Percentiles rank a stretch among this genome's conserved stretches.
These are phyloP conservation scores for Oreochromis aureus DNA, from an alignment of 2,113 vertebrate genomes.

Conservation along the genomic window DNA sequence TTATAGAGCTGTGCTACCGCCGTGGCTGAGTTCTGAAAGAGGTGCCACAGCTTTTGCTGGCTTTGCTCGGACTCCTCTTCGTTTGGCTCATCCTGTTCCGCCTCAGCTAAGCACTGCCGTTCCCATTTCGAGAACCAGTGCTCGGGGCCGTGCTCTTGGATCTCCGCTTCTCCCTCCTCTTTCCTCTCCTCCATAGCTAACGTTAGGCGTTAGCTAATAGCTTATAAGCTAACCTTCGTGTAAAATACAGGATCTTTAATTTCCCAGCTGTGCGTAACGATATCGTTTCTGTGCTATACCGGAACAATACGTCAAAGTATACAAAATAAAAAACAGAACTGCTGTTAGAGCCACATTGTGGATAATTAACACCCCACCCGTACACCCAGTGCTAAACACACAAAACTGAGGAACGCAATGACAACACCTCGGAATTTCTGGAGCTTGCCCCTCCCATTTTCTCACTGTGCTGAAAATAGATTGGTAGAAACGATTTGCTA, in stretches of 20 bases:
- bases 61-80: conserved; percentile 86
- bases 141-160: conserved; percentile 95
- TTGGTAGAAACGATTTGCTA: background rate
- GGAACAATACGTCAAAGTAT: background rate
- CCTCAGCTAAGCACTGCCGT: conserved; percentile 91
- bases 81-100: conserved; percentile 82
- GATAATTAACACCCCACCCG: background rate
- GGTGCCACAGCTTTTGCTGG: conserved; percentile 93
- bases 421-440: conserved; percentile 72
- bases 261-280: background rate
- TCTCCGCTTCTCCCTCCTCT: conserved; percentile 90
- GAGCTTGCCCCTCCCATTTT: conserved; percentile 30
- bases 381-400: conserved; percentile 27
- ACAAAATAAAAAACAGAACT: background rate
- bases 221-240: conserved; percentile 6
- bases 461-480: background rate
- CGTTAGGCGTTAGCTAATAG: conserved; percentile 31
- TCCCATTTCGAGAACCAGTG: conserved; percentile 98
- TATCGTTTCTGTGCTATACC: background rate
- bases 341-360: conserved; percentile 47
- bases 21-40: conserved; percentile 91
- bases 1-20: conserved; percentile 97
- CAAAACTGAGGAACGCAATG: conserved; percentile 62
- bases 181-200: conserved; percentile 84
- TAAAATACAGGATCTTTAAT: background rate